These are phyloP conservation scores for Arbacia lixula DNA, from an alignment of 53 echinoderm and acorn worm genomes.

Conservation along the genomic window DNA sequence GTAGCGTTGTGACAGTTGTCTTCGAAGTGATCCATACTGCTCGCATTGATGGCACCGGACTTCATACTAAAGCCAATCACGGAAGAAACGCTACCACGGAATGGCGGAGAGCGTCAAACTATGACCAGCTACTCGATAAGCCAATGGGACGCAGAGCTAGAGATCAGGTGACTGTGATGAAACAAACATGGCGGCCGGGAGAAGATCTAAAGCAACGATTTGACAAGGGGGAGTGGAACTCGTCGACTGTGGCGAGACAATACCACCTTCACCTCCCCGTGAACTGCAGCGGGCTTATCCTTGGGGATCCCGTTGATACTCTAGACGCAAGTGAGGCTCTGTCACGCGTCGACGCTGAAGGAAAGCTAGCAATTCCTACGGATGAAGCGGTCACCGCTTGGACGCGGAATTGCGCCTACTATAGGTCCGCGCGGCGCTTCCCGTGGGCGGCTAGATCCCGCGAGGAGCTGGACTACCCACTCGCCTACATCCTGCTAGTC, in stretches of 20 bases:
- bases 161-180: not conserved
- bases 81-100: too few relatives aligned
- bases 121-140: too few relatives aligned
- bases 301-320: not conserved
- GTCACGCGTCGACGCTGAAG: too few relatives aligned
- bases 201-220: not conserved
- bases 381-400: conserved; percentile 41
- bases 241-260: not conserved
- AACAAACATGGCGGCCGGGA: not conserved
- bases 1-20: too few relatives aligned
- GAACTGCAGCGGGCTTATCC: conserved; percentile 28
- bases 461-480: conserved; percentile 57
- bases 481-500: conserved; percentile 63
- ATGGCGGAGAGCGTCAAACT: too few relatives aligned
- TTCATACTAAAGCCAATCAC: too few relatives aligned
- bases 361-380: not conserved
- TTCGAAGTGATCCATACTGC: too few relatives aligned
- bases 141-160: not conserved
- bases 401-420: conserved; percentile 50
- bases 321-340: not conserved
- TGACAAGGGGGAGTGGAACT: not conserved
- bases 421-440: conserved; percentile 21
- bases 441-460: conserved; percentile 32
- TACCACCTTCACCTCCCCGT: conserved; percentile 1
- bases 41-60: too few relatives aligned